phyloP scores from a whole-genome alignment of 2,888 invertebrate species.

The Netelia fuscicornis region DNA sequence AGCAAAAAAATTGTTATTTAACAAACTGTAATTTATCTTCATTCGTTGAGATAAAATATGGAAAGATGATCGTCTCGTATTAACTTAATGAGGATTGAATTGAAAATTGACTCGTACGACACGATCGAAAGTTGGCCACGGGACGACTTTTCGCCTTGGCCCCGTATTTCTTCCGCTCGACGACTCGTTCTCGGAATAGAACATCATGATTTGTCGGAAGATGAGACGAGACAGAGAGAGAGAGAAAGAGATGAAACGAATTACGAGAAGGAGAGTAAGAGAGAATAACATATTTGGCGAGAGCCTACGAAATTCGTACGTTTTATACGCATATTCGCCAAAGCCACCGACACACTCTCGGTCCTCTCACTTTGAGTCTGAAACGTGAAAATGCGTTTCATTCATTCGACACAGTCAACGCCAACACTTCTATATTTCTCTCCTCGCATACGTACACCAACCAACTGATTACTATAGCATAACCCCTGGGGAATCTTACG shows the following conservation, averaged over 20 bases:
- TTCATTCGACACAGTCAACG: constrained; percentile 47
- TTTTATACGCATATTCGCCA: neutral
- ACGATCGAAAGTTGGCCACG: neutral
- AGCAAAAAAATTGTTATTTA: neutral
- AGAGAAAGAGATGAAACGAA: constrained; percentile 21
- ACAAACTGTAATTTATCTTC: neutral
- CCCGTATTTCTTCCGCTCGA: constrained; percentile 43
- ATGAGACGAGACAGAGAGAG: constrained; percentile 34
- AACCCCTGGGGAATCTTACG: constrained; percentile 21
- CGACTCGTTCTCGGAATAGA: constrained; percentile 53
- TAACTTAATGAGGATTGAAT: constrained; percentile 11
- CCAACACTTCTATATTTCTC: constrained; percentile 44
- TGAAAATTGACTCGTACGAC: constrained; percentile 1
- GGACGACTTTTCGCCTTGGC: neutral
- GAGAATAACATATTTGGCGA: constrained; percentile 45
- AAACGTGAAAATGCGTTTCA: constrained; percentile 46
- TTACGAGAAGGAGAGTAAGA: constrained; percentile 11
- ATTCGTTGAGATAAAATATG: neutral
- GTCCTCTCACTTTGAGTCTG: constrained; percentile 10
- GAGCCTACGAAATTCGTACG: constrained; percentile 29
- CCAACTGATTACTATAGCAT: constrained; percentile 29
- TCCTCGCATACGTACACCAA: constrained; percentile 18
- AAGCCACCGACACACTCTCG: constrained; percentile 8
- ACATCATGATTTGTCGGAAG: constrained; percentile 51
- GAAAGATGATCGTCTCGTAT: neutral